phyloP scores from a whole-genome alignment of 2,797 vertebrate genomes.

The Cirrhinus mrigala region DNA sequence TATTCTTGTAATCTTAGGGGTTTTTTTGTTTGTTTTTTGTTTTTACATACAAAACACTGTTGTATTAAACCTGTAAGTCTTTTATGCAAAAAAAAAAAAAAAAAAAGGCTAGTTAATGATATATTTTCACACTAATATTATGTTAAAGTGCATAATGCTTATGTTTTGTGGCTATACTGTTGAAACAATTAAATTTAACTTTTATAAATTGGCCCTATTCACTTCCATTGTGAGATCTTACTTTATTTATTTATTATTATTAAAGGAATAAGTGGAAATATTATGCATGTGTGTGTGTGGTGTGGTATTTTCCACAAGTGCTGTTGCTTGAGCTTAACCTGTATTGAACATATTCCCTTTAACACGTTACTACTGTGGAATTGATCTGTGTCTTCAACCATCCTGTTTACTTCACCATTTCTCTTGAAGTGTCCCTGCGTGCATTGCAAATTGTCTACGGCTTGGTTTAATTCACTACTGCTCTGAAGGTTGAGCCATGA shows the following conservation, averaged over 20 bases:
- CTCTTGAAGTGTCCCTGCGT: not conserved
- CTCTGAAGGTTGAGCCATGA: not conserved
- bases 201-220: not conserved
- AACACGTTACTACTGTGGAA: not conserved
- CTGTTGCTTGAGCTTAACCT: not conserved
- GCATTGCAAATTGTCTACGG: not conserved
- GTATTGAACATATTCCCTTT: not conserved
- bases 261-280: not conserved
- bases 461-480: conserved; percentile 18
- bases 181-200: not conserved
- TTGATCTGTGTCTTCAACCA: conserved; percentile 3
- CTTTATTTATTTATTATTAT: not conserved
- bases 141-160: too few species aligned
- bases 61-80: too few species aligned
- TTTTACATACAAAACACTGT: too few species aligned
- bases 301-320: not conserved
- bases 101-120: too few species aligned
- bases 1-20: too few species aligned
- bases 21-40: too few species aligned
- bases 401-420: not conserved
- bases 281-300: not conserved
- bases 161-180: too few species aligned
- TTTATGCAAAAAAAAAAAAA: too few species aligned
- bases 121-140: too few species aligned
- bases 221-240: not conserved